phyloP scores from a whole-genome alignment of 1,140 invertebrate genomes.

The Pachypeltis micranthus region DNA sequence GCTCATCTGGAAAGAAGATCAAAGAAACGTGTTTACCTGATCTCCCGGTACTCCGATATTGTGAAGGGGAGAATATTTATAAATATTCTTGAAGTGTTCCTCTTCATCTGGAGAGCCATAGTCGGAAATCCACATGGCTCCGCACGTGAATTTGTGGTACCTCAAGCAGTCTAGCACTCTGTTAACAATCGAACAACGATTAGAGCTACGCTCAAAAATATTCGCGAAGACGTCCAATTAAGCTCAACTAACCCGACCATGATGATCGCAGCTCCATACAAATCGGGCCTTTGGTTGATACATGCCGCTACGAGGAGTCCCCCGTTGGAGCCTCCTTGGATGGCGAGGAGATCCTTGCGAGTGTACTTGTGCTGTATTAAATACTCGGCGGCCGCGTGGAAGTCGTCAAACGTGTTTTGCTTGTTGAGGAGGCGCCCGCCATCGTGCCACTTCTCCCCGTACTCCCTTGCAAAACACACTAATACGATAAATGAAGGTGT shows the following conservation, averaged over 20 bases:
- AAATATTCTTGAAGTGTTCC: constrained; percentile 77
- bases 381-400: constrained; percentile 84
- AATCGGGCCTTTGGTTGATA: constrained; percentile 87
- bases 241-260: constrained; percentile 72
- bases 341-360: constrained; percentile 56
- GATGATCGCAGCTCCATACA: constrained; percentile 82
- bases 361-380: constrained; percentile 77
- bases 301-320: constrained; percentile 86
- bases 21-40: constrained; percentile 35
- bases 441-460: constrained; percentile 96
- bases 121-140: constrained; percentile 91
- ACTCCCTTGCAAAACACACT: constrained; percentile 55
- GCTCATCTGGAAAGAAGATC: too few relatives aligned
- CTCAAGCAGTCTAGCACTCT: constrained; percentile 95
- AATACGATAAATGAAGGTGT: not conserved
- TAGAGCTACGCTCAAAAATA: not conserved
- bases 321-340: constrained; percentile 93
- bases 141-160: constrained; percentile 97
- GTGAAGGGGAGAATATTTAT: constrained; percentile 91
- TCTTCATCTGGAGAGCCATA: constrained; percentile 84
- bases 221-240: not conserved
- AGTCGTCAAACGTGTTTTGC: constrained; percentile 97
- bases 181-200: constrained; percentile 19
- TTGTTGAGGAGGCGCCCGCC: constrained; percentile 82
- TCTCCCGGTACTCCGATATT: constrained; percentile 61